Evolutionary conservation across 2,113 vertebrate species (phyloP), one percentile per base, ranked within the genome.

Genomic region (Illadopsis cleaveri): DNA sequence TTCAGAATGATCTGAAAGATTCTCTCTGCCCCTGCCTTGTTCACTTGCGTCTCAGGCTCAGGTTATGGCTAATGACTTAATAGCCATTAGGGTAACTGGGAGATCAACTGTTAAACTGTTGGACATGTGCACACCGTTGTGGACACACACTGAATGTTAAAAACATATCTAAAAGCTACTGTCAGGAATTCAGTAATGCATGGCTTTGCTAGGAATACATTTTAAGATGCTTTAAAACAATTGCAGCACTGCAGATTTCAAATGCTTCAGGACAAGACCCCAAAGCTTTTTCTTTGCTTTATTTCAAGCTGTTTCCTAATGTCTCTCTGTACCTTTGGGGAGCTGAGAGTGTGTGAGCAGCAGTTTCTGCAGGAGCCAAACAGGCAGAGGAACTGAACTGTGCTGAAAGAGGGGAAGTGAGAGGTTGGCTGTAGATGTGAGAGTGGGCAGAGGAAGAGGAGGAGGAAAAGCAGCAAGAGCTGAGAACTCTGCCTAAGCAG

Each of bases 381-480:
- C 15, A 47, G 50, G 68, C 57, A 80, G 78, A 89, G 42, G 78
- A 95, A 45, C n/a, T 57, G 77, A 96, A 71, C 94, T 2, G 0
- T 48, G 38, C 33, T 76, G 27, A 21, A 58, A 42, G 70, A 71
- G 50, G 23, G 44, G 65, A 89, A 93, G 58, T 11, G 82, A 77
- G 82, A 89, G 57, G 17, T 11, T 94, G 92, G 75, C 79, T 94
- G 33, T 90, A 79, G 79, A 84, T 47, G 42, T 51, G 61, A 89
- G 60, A 91, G 40, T 73, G 73, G 80, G 91, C 65, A 92, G 84
- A 94, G 66, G 84, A 95, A 90, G 64, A 73, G 44, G 64, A 89
- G 84, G 68, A 89, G 71, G 82, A 90, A 86, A 73, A 90, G 48
- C 31, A 42, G 68, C 30, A 66, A 70, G 90, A 86, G 56, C 78